Percentiles rank a stretch among this genome's conserved stretches.
Evolutionary conservation across 2,113 vertebrate species (phyloP).

Genomic region (Meleagris gallopavo): DNA sequence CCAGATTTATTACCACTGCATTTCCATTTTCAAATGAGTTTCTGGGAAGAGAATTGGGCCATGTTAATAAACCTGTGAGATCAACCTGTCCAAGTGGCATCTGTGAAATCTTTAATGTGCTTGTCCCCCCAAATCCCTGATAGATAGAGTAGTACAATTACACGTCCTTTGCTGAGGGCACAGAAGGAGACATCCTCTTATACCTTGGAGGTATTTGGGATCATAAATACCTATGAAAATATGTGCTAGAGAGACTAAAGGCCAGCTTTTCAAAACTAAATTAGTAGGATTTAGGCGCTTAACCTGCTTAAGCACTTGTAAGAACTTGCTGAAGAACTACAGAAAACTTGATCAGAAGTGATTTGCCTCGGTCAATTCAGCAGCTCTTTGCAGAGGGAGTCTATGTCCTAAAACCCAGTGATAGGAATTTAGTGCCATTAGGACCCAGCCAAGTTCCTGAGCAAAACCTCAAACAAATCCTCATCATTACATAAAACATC

Average conservation of each 20-base stretch:
- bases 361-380: background rate
- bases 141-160: background rate
- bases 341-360: conserved; percentile 45
- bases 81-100: conserved; percentile 3
- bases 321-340: conserved; percentile 36
- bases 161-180: background rate
- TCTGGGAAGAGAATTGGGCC: background rate
- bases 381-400: background rate
- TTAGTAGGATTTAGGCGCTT: conserved; percentile 47
- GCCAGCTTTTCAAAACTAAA: conserved; percentile 49
- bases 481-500: background rate
- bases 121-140: background rate
- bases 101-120: background rate
- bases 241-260: background rate
- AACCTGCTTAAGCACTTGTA: conserved; percentile 14
- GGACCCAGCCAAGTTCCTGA: background rate
- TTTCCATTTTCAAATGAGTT: background rate
- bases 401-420: background rate
- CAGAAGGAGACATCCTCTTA: background rate
- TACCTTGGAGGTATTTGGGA: background rate
- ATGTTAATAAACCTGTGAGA: conserved; percentile 40
- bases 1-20: background rate
- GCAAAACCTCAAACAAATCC: conserved; percentile 20
- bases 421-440: background rate
- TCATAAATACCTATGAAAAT: conserved; percentile 54